A percentile compares a stretch with the other conserved stretches of the same genome.
These are phyloP conservation scores for Otis tarda DNA, from an alignment of 2,113 vertebrate genomes.

Conservation along the genomic window DNA sequence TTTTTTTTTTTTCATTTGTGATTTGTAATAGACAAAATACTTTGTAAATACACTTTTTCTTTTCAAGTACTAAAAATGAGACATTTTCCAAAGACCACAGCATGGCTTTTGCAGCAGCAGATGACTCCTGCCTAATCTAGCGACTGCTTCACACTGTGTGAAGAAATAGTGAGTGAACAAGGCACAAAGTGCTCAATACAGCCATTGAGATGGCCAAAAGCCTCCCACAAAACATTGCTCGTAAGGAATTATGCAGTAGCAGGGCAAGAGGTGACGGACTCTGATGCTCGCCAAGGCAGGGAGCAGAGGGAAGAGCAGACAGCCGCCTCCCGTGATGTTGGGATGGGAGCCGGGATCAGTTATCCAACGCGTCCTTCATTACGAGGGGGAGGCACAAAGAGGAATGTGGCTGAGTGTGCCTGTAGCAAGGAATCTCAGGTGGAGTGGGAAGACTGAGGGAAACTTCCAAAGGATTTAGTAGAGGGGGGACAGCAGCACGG, in stretches of 20 bases:
- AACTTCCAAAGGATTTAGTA: background rate
- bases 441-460: background rate
- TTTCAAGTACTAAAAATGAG: background rate
- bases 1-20: background rate
- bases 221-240: background rate
- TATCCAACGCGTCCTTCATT: background rate
- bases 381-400: fast-evolving
- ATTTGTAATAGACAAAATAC: background rate
- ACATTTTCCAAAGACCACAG: background rate
- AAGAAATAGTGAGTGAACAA: background rate
- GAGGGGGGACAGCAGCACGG: background rate
- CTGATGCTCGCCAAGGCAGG: too few relatives aligned
- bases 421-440: fast-evolving
- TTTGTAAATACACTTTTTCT: background rate
- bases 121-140: background rate
- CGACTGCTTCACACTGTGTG: background rate
- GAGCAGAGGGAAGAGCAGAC: background rate
- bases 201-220: background rate
- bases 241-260: background rate
- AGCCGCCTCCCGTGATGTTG: background rate
- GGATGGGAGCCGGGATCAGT: background rate
- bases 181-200: background rate
- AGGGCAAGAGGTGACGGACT: background rate
- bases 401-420: background rate
- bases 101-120: background rate